Percentiles rank a stretch among this genome's conserved stretches.
Evolutionary conservation across 2,888 invertebrate genomes (phyloP).

Genomic region (Drosophila macrothrix): DNA sequence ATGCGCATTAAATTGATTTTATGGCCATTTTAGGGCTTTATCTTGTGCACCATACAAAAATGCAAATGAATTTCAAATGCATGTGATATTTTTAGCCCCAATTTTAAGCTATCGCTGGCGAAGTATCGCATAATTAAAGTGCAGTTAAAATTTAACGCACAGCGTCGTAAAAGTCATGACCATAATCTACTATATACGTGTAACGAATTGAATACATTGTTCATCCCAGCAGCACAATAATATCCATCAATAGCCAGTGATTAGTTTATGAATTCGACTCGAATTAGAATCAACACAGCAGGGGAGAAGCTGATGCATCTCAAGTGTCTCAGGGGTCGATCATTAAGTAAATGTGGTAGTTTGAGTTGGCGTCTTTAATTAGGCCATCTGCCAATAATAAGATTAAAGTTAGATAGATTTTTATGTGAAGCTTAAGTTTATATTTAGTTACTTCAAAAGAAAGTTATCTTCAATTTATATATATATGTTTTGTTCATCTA

Average conservation of each 20-base stretch:
- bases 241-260: slow-evolving; percentile 23
- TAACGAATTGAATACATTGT: slow-evolving; percentile 11
- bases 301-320: neutral
- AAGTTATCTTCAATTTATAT: neutral
- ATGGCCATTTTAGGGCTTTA: slow-evolving; percentile 58
- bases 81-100: slow-evolving; percentile 51
- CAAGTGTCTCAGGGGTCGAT: slow-evolving; percentile 18
- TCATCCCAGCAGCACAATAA: neutral
- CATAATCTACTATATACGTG: slow-evolving; percentile 9
- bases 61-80: slow-evolving; percentile 58
- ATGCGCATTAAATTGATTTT: slow-evolving; percentile 63
- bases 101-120: slow-evolving; percentile 32
- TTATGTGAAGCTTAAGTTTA: neutral
- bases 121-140: slow-evolving; percentile 59
- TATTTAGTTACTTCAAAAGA: neutral
- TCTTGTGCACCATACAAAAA: slow-evolving; percentile 43
- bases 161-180: slow-evolving; percentile 57
- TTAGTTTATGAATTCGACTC: slow-evolving; percentile 33
- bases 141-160: slow-evolving; percentile 48
- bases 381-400: neutral
- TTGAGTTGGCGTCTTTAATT: neutral
- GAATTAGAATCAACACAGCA: slow-evolving; percentile 18
- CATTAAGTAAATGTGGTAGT: neutral
- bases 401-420: neutral
- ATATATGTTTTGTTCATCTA: neutral